Base-by-base conservation (phyloP, 1,140 invertebrate species). In the Pogonus chalceus region DNA sequence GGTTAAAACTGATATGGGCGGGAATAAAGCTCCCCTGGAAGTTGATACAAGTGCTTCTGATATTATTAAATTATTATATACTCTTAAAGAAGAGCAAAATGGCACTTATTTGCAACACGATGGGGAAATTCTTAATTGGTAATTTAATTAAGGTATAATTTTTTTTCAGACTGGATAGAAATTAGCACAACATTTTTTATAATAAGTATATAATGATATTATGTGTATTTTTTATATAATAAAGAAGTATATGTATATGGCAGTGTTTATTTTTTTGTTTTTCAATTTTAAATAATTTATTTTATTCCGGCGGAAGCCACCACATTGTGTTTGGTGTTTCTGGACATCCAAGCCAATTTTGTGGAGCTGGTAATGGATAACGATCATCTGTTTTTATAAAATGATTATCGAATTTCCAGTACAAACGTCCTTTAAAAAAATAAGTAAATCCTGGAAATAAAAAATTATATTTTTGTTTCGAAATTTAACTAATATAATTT, bases 1-100 rank as follows among this genome's bases (percentile, higher is more conserved):
- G 91, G 88, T 94, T 0, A 81, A 83, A 62, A 95, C 92, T 0
- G 86, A 88, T 54, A 87, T 95, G 88, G 91, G 91, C 2, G 89
- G 90, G 9, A 68, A 71, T 47, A 84, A 83, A 59, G 92, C 91
- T 1, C 82, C 81, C 0, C 64, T 92, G 10, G 80, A 83, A 51
- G 69, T 89, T 10, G 73, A 83, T 37, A 75, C 79, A 1, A 84
- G 85, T 64, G 77, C 82, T 0, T 59, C 58, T 0, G 71, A 76
- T 4, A 84, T 94, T 22, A 65, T 93, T 3, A 67, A 79, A 10
- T 82, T 83, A 1, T 65, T 93, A 10, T 56, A 71, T 24, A 72
- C 68, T 1, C 64, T 92, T 1, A 73, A 71, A 16, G 79, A 83
- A 55, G 60, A 74, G 35, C 77, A 90, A 50, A 85, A 80, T 63